These are phyloP conservation scores for Amyelois transitella DNA, from an alignment of 1,140 invertebrate genomes.

Conservation along the genomic window DNA sequence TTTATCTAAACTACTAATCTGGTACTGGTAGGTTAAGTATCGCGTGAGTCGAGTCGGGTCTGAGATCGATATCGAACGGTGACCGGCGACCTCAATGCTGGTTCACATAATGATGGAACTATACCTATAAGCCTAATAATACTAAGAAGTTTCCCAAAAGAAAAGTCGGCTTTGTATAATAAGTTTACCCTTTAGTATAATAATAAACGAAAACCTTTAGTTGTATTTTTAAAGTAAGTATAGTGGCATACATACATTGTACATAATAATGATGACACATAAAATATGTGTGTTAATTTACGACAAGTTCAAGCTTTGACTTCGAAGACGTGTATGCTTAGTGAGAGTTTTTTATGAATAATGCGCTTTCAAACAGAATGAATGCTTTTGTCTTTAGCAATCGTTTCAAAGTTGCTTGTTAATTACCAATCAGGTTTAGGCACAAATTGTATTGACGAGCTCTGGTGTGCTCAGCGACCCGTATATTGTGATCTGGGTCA, in stretches of 20 bases:
- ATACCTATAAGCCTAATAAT: not conserved
- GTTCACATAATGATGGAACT: slow-evolving; percentile 7
- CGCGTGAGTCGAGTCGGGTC: slow-evolving; percentile 24
- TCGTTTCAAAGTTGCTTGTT: not conserved
- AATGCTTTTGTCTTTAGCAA: not conserved
- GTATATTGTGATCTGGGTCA: slow-evolving; percentile 56
- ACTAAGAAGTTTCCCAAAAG: no score
- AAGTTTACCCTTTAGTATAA: no score
- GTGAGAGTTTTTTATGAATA: no score
- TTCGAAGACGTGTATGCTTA: no score
- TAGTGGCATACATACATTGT: no score
- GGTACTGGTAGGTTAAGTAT: slow-evolving; percentile 13
- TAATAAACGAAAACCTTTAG: no score
- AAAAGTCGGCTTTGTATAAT: no score
- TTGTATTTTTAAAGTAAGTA: no score
- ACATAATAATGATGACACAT: no score
- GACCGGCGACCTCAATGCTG: slow-evolving; percentile 16
- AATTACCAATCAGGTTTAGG: slow-evolving; percentile 3
- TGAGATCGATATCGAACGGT: slow-evolving; percentile 27
- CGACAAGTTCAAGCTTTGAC: no score
- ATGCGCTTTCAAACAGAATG: no score
- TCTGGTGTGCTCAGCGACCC: slow-evolving; percentile 41
- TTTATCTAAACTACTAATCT: not conserved
- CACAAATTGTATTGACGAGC: slow-evolving; percentile 21
- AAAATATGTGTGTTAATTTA: no score